Conservation (phyloP, 2,888 invertebrate species). For the Tipula confusa region DNA sequence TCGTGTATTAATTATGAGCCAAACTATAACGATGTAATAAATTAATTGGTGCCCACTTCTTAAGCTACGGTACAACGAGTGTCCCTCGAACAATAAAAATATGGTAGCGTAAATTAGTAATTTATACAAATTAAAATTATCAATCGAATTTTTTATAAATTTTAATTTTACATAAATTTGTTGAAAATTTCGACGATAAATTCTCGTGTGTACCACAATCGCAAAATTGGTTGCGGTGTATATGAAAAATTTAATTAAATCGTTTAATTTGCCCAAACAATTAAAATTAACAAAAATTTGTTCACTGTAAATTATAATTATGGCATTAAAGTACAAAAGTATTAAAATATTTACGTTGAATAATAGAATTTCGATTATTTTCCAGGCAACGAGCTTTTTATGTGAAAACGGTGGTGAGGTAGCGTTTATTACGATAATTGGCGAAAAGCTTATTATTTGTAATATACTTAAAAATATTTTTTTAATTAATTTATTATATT, state of each 20-base stretch:
- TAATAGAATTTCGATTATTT: not conserved
- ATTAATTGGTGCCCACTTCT: not conserved
- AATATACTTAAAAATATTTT: conserved; percentile 12
- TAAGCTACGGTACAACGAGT: not conserved
- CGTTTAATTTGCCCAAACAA: not conserved
- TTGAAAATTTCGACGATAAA: not conserved
- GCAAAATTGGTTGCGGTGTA: not conserved
- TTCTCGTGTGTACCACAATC: not conserved
- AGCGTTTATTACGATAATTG: not conserved
- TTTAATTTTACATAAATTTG: not conserved
- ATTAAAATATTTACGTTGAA: not conserved
- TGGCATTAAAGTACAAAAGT: not conserved
- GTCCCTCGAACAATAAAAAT: not conserved
- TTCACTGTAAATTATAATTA: not conserved
- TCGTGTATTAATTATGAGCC: not conserved
- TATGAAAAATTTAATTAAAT: not conserved
- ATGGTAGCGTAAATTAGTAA: not conserved
- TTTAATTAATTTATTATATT: not conserved
- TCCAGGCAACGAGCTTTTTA: not conserved
- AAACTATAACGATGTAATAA: not conserved
- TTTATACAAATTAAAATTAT: not conserved
- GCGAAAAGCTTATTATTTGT: conserved; percentile 20
- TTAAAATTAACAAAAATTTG: not conserved
- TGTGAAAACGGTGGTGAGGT: not conserved
- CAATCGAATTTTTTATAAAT: not conserved